phyloP scores from a whole-genome alignment of 2,888 invertebrate species.

The Protodeltote pygarga region DNA sequence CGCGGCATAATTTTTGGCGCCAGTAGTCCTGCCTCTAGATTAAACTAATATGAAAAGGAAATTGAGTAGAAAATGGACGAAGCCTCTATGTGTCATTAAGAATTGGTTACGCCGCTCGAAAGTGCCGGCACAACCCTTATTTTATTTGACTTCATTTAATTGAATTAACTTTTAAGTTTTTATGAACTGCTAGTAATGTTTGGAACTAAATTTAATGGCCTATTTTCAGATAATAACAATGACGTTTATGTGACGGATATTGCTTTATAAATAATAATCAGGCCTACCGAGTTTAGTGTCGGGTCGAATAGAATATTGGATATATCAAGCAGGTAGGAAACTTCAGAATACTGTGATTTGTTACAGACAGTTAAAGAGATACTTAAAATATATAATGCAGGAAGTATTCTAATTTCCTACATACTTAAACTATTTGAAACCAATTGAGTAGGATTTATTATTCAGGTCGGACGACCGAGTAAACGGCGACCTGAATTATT shows the following conservation, averaged over 20 bases:
- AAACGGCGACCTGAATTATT: constrained; percentile 50
- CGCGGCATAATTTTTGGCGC: constrained; percentile 86
- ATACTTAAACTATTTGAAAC: constrained; percentile 42
- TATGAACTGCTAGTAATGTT: constrained; percentile 80
- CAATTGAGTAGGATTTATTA: constrained; percentile 50
- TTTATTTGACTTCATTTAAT: constrained; percentile 84
- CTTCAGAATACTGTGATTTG: constrained; percentile 39
- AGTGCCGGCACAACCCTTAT: constrained; percentile 74
- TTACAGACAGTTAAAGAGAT: constrained; percentile 31
- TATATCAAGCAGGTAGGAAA: constrained; percentile 41
- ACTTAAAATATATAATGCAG: constrained; percentile 31
- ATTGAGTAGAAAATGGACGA: constrained; percentile 86
- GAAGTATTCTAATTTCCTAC: constrained; percentile 36
- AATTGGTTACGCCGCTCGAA: constrained; percentile 78
- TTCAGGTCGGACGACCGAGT: constrained; percentile 44
- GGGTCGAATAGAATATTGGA: constrained; percentile 22
- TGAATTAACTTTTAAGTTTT: constrained; percentile 84
- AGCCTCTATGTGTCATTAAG: constrained; percentile 85
- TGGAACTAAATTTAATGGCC: constrained; percentile 77
- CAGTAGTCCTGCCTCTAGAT: constrained; percentile 86
- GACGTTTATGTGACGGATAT: constrained; percentile 76
- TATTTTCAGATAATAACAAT: constrained; percentile 79
- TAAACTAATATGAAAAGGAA: constrained; percentile 87
- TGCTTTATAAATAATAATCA: constrained; percentile 66
- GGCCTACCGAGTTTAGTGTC: constrained; percentile 40